Evolutionary conservation across 2,113 vertebrate species (phyloP).

Genomic region (Rafetus swinhoei): DNA sequence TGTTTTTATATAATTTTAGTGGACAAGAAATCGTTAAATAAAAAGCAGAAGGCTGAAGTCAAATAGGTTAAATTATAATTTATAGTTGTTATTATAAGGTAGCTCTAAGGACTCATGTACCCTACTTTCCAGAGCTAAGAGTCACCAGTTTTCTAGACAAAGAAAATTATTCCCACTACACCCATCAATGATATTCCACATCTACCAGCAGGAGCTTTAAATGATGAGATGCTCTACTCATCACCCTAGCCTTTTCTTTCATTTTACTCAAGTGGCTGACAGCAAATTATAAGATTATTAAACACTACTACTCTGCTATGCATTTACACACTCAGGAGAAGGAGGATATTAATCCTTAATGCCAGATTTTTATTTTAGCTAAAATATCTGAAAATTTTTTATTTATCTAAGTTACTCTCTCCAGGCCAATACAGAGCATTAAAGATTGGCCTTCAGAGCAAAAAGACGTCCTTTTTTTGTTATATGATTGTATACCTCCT

Average conservation of each 20-base stretch:
- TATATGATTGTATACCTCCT: background rate
- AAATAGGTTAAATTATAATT: constrained; percentile 43
- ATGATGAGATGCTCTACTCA: background rate
- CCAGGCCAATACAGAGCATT: background rate
- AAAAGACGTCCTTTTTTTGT: background rate
- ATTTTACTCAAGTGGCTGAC: background rate
- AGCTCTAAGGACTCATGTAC: background rate
- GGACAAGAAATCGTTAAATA: constrained; percentile 44
- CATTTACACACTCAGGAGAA: background rate
- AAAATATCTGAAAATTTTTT: background rate
- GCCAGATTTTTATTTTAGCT: background rate
- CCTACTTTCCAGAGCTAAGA: constrained; percentile 5
- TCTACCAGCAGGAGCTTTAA: background rate
- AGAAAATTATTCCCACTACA: background rate
- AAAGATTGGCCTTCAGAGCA: background rate
- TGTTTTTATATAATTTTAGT: too few relatives aligned
- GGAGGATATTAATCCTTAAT: background rate
- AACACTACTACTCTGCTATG: background rate
- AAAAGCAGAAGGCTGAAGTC: constrained; percentile 48
- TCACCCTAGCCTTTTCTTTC: background rate
- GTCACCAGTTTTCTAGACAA: background rate
- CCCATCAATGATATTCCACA: background rate
- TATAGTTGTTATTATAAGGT: constrained; percentile 19
- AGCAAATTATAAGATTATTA: constrained; percentile 18
- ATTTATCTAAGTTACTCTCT: background rate